Conservation (phyloP, 1,140 invertebrate genomes). For the Mercenaria mercenaria region DNA sequence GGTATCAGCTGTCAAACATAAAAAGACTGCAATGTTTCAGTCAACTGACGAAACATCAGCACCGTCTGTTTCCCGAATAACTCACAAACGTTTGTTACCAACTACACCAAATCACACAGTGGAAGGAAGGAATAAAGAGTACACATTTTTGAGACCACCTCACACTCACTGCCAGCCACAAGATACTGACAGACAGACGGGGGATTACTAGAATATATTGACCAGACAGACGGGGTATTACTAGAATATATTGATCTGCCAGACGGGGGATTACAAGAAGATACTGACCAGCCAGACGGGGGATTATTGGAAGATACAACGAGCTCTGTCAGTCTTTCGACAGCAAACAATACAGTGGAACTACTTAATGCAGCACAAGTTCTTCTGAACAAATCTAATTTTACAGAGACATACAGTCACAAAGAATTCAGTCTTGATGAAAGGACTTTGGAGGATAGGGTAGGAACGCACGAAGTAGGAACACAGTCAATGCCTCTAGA, state of each 20-base stretch:
- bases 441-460: not conserved
- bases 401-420: not conserved
- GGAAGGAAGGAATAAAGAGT: not conserved
- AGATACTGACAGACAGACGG: no score
- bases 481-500: not conserved
- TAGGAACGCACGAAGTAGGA: not conserved
- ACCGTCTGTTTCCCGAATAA: not conserved
- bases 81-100: constrained; percentile 36
- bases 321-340: not conserved
- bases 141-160: not conserved
- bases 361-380: not conserved
- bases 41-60: no score
- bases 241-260: no score
- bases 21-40: no score
- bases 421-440: not conserved
- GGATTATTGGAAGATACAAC: not conserved
- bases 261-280: no score
- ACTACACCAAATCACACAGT: constrained; percentile 4
- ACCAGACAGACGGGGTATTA: not conserved
- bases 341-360: not conserved
- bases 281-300: no score
- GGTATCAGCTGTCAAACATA: no score
- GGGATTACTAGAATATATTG: not conserved
- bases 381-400: not conserved
- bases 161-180: not conserved